Percentiles rank a stretch among this genome's conserved stretches.
phyloP scores from a whole-genome alignment of 2,797 vertebrate genomes.

The Oryzias sinensis region DNA sequence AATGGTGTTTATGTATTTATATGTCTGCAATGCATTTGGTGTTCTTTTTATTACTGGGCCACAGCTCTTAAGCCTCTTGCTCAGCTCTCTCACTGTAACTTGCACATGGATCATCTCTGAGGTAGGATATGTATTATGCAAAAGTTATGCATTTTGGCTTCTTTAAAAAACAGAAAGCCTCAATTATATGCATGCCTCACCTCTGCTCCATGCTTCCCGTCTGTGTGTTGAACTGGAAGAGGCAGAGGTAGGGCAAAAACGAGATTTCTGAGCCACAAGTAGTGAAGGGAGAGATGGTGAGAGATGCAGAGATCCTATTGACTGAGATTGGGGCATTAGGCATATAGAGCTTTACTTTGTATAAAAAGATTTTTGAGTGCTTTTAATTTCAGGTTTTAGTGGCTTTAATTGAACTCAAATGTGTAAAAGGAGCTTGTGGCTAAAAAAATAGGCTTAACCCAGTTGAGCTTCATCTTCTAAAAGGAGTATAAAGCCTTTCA shows the following conservation, averaged over 20 bases:
- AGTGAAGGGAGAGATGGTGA: slow-evolving; percentile 49
- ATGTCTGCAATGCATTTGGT: slow-evolving; percentile 27
- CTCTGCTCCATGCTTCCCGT: slow-evolving; percentile 34
- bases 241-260: slow-evolving; percentile 51
- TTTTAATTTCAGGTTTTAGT: slow-evolving; percentile 31
- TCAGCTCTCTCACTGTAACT: slow-evolving; percentile 57
- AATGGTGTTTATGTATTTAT: slow-evolving; percentile 31
- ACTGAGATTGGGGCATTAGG: not conserved
- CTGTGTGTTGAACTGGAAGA: slow-evolving; percentile 57
- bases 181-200: slow-evolving; percentile 62
- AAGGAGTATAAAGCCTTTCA: too few species aligned
- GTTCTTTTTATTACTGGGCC: slow-evolving; percentile 27
- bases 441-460: too few species aligned
- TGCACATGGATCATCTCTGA: slow-evolving; percentile 81
- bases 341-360: slow-evolving; percentile 5
- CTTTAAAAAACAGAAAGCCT: slow-evolving; percentile 60
- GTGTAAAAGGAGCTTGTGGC: too few species aligned
- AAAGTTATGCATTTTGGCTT: slow-evolving; percentile 75
- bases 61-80: slow-evolving; percentile 65
- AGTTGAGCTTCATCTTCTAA: too few species aligned
- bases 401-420: slow-evolving; percentile 30
- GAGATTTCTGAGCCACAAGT: slow-evolving; percentile 70
- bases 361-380: slow-evolving; percentile 19
- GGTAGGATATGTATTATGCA: slow-evolving; percentile 82
- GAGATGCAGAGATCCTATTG: slow-evolving; percentile 39